Percentiles rank a stretch among this genome's conserved stretches.
phyloP scores from a whole-genome alignment of 2,888 invertebrate genomes.

The Timema podura region DNA sequence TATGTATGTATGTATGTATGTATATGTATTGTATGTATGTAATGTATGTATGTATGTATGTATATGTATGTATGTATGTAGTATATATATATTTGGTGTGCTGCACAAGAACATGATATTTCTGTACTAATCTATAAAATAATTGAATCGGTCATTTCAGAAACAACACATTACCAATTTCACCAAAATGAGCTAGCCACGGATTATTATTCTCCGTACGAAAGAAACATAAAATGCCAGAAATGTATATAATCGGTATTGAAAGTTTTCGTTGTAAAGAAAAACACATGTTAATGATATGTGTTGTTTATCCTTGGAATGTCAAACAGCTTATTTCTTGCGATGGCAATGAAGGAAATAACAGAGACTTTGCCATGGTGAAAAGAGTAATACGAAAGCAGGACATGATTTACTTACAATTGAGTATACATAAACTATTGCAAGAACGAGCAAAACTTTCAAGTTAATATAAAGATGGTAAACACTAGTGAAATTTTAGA shows the following conservation, averaged over 20 bases:
- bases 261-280: neutral
- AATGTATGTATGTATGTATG: no score
- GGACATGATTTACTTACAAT: neutral
- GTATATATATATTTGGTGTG: no score
- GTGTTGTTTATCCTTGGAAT: neutral
- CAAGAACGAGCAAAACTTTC: neutral
- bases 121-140: no score
- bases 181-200: neutral
- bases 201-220: neutral
- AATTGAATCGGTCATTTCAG: neutral
- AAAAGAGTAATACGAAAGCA: neutral
- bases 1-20: no score
- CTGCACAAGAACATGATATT: no score
- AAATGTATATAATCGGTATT: neutral
- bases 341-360: neutral
- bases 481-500: constrained; percentile 6
- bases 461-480: neutral
- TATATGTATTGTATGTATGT: no score
- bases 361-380: neutral
- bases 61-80: no score
- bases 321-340: neutral
- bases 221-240: neutral
- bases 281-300: neutral
- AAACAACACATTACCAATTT: neutral
- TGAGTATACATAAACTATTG: neutral